These are phyloP conservation scores for Axea sp. DNA, from an alignment of 2,888 invertebrate genomes.

Conservation along the genomic window DNA sequence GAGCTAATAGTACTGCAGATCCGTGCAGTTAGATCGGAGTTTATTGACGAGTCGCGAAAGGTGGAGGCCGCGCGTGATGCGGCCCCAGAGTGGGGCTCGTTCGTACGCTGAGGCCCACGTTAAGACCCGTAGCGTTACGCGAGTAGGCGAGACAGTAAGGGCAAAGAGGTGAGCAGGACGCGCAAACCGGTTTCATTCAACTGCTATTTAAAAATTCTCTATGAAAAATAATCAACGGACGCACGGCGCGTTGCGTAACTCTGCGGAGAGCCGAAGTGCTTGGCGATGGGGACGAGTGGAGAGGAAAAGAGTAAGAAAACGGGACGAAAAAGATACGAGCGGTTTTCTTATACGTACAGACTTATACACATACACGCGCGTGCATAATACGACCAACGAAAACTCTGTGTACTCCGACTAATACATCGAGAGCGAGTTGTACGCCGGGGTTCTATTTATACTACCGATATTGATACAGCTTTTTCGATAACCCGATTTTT, in stretches of 20 bases:
- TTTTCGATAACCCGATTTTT: too few species aligned
- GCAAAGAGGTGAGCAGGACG: background rate
- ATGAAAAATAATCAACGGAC: conserved; percentile 78
- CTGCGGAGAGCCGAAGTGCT: conserved; percentile 70
- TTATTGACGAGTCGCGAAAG: conserved; percentile 8
- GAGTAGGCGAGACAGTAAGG: conserved; percentile 42
- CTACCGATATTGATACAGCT: too few species aligned
- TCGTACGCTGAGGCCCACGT: conserved; percentile 43
- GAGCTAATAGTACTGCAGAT: too few species aligned
- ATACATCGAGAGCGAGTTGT: too few species aligned
- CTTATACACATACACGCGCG: too few species aligned
- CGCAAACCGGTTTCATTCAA: conserved; percentile 78
- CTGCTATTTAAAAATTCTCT: conserved; percentile 76
- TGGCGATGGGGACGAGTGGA: conserved; percentile 13
- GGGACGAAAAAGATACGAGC: conserved; percentile 10
- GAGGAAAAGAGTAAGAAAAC: conserved; percentile 59
- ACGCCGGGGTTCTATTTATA: too few species aligned
- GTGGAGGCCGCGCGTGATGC: too few species aligned
- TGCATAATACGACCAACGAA: too few species aligned
- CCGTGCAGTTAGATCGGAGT: too few species aligned
- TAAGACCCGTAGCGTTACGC: conserved; percentile 49
- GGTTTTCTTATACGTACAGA: too few species aligned
- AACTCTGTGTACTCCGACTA: too few species aligned
- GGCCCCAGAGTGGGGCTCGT: too few species aligned
- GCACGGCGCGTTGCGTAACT: conserved; percentile 75